These are phyloP conservation scores for Lophius piscatorius DNA, from an alignment of 2,113 vertebrate genomes.

Conservation along the genomic window DNA sequence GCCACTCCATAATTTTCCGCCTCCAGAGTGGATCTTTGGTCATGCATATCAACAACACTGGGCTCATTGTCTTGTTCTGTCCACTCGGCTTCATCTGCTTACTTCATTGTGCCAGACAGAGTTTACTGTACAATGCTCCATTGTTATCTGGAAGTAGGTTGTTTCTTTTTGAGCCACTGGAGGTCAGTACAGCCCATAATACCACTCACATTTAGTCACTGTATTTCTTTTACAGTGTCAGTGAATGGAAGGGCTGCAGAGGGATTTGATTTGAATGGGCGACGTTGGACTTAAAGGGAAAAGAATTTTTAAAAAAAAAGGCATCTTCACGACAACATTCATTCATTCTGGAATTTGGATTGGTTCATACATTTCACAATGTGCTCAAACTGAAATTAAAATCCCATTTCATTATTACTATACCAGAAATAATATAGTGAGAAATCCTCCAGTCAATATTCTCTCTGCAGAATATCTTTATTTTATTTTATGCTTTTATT, in stretches of 20 bases:
- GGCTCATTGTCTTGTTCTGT: constrained; percentile 54
- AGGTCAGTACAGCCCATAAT: constrained; percentile 56
- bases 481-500: too few relatives aligned
- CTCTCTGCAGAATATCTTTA: too few relatives aligned
- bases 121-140: constrained; percentile 46
- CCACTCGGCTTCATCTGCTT: constrained; percentile 60
- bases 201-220: background rate
- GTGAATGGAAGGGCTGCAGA: constrained; percentile 21
- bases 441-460: too few relatives aligned
- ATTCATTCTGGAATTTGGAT: background rate
- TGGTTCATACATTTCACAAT: too few relatives aligned
- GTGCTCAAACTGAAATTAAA: too few relatives aligned
- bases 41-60: constrained; percentile 49
- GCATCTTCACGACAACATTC: background rate
- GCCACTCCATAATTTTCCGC: constrained; percentile 28
- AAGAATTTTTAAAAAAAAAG: background rate
- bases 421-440: too few relatives aligned
- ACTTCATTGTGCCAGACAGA: constrained; percentile 47
- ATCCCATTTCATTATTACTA: too few relatives aligned
- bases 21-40: constrained; percentile 43
- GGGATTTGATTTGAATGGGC: constrained; percentile 20
- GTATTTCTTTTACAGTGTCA: background rate
- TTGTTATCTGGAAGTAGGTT: constrained; percentile 49
- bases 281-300: constrained; percentile 5
- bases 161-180: constrained; percentile 53